These are phyloP conservation scores for Didymodactylos carnosus DNA, from an alignment of 2,888 invertebrate species.

Conservation along the genomic window DNA sequence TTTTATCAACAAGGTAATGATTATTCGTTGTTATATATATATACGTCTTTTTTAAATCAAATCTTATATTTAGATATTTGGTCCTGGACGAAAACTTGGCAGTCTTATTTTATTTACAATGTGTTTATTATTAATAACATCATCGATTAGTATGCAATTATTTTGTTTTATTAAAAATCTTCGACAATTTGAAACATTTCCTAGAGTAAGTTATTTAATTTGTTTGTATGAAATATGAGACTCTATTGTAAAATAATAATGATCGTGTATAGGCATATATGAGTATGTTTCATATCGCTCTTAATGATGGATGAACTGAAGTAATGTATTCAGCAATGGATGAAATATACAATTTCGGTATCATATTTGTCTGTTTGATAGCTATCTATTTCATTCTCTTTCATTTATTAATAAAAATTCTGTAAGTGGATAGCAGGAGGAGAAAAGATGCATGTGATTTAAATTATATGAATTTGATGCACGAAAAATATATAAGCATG, in stretches of 20 bases:
- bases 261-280: constrained; percentile 25
- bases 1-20: constrained; percentile 49
- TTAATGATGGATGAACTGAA: constrained; percentile 33
- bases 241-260: not conserved
- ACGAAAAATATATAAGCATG: not conserved
- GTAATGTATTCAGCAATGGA: constrained; percentile 24
- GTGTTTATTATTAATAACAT: constrained; percentile 91
- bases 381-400: constrained; percentile 25
- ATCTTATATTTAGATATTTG: constrained; percentile 52
- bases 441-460: too few species aligned
- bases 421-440: constrained; percentile 20
- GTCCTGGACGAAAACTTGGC: constrained; percentile 80
- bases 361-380: constrained; percentile 15
- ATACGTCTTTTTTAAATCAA: not conserved
- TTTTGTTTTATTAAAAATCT: constrained; percentile 80
- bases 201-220: constrained; percentile 46
- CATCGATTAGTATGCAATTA: constrained; percentile 92
- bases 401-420: constrained; percentile 25
- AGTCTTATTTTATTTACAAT: constrained; percentile 97
- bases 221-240: too few species aligned
- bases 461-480: too few species aligned
- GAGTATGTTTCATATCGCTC: constrained; percentile 32
- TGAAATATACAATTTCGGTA: constrained; percentile 2
- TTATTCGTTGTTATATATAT: not conserved
- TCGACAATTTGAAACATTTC: constrained; percentile 91